Evolutionary conservation across 2,888 invertebrate species (phyloP).

Genomic region (Leptinotarsa rubiginosa): DNA sequence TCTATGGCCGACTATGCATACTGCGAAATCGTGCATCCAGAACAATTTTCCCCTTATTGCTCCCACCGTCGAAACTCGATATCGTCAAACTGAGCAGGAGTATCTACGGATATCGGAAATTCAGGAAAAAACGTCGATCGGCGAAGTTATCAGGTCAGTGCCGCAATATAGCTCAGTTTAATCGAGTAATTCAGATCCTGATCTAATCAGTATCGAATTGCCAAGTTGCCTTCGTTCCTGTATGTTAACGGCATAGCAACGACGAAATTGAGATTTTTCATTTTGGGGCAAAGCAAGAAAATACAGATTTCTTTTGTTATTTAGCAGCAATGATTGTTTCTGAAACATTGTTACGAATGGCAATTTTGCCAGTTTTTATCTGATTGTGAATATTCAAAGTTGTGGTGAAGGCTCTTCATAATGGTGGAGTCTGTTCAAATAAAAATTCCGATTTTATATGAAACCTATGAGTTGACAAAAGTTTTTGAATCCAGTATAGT

Average conservation of each 20-base stretch:
- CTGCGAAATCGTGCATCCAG: background rate
- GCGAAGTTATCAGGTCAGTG: constrained; percentile 1
- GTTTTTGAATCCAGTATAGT: too few species aligned
- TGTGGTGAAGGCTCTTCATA: too few species aligned
- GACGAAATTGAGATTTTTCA: background rate
- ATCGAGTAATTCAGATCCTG: background rate
- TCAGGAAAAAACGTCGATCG: background rate
- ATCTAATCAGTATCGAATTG: constrained; percentile 13
- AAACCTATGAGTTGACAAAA: too few species aligned
- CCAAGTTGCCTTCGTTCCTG: background rate
- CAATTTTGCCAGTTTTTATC: too few species aligned
- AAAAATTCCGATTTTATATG: too few species aligned
- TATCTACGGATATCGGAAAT: constrained; percentile 6
- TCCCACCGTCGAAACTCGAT: background rate
- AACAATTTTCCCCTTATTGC: background rate
- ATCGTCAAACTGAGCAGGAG: constrained; percentile 8
- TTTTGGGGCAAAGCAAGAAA: background rate
- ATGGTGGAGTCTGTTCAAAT: too few species aligned
- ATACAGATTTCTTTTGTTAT: too few species aligned
- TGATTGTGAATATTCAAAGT: too few species aligned
- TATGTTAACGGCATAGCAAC: background rate
- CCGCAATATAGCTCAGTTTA: background rate
- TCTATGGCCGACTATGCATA: background rate
- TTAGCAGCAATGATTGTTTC: too few species aligned
- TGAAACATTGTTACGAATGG: too few species aligned